Conservation (phyloP, 1,140 invertebrate species). For the Pseudomyrmex dendroicus region DNA sequence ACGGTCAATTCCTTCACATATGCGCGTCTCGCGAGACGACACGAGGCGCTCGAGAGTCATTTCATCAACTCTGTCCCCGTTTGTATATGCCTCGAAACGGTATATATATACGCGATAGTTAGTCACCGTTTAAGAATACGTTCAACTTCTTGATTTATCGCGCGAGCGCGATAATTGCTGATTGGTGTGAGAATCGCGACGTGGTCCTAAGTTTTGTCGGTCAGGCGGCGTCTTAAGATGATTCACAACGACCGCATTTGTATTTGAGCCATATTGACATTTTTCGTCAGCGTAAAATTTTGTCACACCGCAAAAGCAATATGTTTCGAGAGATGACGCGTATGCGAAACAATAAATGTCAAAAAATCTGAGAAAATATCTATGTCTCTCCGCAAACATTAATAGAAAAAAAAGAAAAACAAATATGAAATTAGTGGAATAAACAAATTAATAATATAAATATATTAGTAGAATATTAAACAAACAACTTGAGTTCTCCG, state of each 20-base stretch:
- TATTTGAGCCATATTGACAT: neutral
- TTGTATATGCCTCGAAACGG: conserved; percentile 22
- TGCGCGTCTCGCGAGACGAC: conserved; percentile 45
- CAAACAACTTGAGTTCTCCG: no score
- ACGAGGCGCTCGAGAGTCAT: conserved; percentile 22
- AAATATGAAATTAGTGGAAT: neutral
- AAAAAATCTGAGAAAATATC: no score
- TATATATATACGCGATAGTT: conserved; percentile 57
- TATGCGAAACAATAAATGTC: no score
- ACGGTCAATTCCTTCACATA: conserved; percentile 27
- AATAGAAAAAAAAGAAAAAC: neutral
- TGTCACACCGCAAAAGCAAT: neutral
- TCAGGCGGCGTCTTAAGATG: neutral
- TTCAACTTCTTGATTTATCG: conserved; percentile 79
- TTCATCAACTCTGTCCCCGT: conserved; percentile 35
- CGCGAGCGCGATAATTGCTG: conserved; percentile 23
- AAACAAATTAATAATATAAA: no score
- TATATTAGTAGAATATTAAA: no score
- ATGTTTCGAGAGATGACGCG: no score
- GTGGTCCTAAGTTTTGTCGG: conserved; percentile 35
- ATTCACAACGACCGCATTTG: neutral
- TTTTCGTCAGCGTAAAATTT: neutral
- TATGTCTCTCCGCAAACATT: no score
- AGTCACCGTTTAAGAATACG: conserved; percentile 78
- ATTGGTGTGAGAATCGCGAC: conserved; percentile 64